These are phyloP conservation scores for Drosophila mulleri DNA, from an alignment of 2,888 invertebrate genomes.

Conservation along the genomic window DNA sequence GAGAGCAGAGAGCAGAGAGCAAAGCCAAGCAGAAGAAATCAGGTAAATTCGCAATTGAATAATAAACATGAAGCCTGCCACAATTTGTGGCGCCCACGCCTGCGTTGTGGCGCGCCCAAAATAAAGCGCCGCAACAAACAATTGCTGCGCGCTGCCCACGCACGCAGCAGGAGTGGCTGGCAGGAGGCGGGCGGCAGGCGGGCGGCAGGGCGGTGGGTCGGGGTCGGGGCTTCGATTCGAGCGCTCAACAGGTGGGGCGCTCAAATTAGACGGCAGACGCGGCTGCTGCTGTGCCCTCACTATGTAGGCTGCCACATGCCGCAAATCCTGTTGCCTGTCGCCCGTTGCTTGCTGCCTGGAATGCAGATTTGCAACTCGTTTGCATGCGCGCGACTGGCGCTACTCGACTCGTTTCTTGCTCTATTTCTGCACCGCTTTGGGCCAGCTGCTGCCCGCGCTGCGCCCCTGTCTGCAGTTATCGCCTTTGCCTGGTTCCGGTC, in stretches of 20 bases:
- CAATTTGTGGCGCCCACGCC: constrained; percentile 58
- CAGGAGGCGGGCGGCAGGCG: neutral
- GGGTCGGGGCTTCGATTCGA: constrained; percentile 11
- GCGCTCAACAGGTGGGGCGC: constrained; percentile 56
- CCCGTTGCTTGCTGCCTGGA: constrained; percentile 71
- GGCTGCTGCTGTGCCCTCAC: constrained; percentile 25
- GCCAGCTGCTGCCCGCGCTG: constrained; percentile 23
- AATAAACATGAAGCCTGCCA: constrained; percentile 61
- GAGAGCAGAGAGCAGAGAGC: neutral
- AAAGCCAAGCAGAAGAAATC: constrained; percentile 18
- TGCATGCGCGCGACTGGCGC: constrained; percentile 59
- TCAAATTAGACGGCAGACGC: constrained; percentile 25
- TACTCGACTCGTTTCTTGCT: constrained; percentile 35
- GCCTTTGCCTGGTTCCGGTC: constrained; percentile 66
- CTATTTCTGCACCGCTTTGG: constrained; percentile 21
- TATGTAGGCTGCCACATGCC: constrained; percentile 14
- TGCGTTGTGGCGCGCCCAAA: constrained; percentile 26
- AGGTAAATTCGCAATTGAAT: constrained; percentile 58
- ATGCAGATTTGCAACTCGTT: constrained; percentile 77
- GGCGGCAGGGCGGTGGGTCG: neutral
- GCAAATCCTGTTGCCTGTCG: constrained; percentile 63
- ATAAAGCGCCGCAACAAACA: neutral
- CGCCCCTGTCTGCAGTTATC: constrained; percentile 44
- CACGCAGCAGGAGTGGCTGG: constrained; percentile 7
- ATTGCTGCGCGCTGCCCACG: constrained; percentile 42